These are phyloP conservation scores for Plestiodon gilberti DNA, from an alignment of 2,113 vertebrate genomes.

Conservation along the genomic window DNA sequence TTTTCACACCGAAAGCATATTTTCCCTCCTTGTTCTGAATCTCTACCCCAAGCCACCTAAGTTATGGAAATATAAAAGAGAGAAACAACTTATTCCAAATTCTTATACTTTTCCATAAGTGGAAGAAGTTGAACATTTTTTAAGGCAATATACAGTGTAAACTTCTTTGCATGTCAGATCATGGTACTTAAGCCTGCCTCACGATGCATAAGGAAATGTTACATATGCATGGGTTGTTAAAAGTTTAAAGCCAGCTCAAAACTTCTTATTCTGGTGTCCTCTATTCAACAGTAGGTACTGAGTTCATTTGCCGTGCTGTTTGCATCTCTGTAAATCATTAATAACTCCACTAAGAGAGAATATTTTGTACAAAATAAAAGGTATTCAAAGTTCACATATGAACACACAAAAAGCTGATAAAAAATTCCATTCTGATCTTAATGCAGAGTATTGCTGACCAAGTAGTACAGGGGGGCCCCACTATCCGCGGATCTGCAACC, in stretches of 20 bases:
- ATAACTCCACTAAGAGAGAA: background rate
- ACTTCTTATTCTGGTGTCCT: background rate
- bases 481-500: too few species aligned
- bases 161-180: background rate
- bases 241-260: background rate
- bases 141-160: background rate
- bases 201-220: background rate
- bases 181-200: background rate
- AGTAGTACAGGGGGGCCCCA: too few species aligned
- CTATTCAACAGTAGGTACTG: background rate
- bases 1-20: slow-evolving; percentile 22
- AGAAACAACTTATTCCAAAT: slow-evolving; percentile 19
- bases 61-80: slow-evolving; percentile 20
- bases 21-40: slow-evolving; percentile 1
- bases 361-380: background rate
- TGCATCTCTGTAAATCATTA: background rate
- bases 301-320: background rate
- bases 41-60: background rate
- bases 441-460: background rate
- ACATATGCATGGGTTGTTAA: background rate
- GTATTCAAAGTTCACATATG: background rate
- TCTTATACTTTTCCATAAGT: background rate
- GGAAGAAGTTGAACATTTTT: slow-evolving; percentile 24
- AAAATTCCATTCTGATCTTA: background rate
- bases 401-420: background rate